Evolutionary conservation across 2,888 invertebrate species (phyloP).

Genomic region (Oligia strigilis): DNA sequence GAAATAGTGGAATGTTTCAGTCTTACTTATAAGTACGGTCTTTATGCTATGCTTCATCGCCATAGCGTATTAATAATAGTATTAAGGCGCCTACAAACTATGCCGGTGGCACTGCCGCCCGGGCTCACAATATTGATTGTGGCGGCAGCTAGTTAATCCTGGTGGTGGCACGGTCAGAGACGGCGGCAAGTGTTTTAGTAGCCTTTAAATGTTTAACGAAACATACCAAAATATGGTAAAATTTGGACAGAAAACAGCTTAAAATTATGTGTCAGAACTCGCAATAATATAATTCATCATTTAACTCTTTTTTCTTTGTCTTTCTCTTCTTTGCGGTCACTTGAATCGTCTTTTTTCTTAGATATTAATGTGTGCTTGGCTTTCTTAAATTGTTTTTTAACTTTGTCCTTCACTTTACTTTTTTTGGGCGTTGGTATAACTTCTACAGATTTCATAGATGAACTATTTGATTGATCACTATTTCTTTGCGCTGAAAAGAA

Average conservation of each 20-base stretch:
- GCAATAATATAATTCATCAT: constrained; percentile 64
- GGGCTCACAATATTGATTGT: constrained; percentile 1
- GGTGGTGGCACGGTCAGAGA: background rate
- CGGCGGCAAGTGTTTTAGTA: background rate
- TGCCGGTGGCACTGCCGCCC: background rate
- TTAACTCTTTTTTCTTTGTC: constrained; percentile 83
- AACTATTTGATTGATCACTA: constrained; percentile 84
- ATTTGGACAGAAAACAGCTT: constrained; percentile 23
- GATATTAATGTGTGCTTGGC: constrained; percentile 85
- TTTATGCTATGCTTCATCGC: constrained; percentile 60
- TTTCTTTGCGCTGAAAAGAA: constrained; percentile 85
- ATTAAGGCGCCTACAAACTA: constrained; percentile 31
- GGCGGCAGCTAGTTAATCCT: background rate
- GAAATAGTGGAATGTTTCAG: constrained; percentile 85
- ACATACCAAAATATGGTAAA: constrained; percentile 36
- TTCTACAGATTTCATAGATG: constrained; percentile 85
- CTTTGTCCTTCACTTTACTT: constrained; percentile 88
- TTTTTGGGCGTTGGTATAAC: constrained; percentile 82
- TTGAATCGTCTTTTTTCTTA: constrained; percentile 84
- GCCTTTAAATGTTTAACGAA: constrained; percentile 29
- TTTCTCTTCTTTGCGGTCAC: constrained; percentile 80
- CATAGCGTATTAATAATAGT: constrained; percentile 49
- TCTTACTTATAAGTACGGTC: constrained; percentile 83
- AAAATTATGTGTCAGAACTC: constrained; percentile 54
- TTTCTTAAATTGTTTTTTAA: constrained; percentile 88